Percentiles rank a stretch among this genome's conserved stretches.
Evolutionary conservation across 2,113 vertebrate genomes (phyloP).

Genomic region (Anas platyrhynchos): DNA sequence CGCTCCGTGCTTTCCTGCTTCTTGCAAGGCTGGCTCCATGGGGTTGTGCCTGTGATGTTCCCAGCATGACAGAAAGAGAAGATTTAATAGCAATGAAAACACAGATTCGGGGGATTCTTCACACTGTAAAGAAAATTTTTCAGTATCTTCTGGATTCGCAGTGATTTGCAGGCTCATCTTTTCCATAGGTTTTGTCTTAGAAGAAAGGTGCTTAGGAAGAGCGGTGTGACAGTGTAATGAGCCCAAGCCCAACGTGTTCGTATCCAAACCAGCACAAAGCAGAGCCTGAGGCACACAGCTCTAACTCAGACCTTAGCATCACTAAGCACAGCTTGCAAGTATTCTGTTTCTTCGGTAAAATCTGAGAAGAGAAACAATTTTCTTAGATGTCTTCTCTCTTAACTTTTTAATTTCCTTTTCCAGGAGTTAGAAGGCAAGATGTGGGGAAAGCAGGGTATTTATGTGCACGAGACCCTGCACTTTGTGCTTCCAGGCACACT

Average conservation of each 20-base stretch:
- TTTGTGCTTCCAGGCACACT: not conserved
- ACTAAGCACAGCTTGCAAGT: not conserved
- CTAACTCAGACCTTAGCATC: not conserved
- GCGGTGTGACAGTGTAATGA: not conserved
- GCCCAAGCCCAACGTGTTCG: not conserved
- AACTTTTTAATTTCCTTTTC: not conserved
- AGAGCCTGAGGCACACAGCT: not conserved
- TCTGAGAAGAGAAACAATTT: not conserved
- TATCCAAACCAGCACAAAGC: not conserved
- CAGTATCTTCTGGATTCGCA: not conserved
- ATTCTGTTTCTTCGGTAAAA: not conserved
- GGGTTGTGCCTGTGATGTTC: conserved; percentile 29
- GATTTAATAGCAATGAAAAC: not conserved
- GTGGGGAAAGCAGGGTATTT: not conserved
- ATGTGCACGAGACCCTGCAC: not conserved
- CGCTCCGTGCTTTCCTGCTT: not conserved
- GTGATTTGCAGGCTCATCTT: not conserved
- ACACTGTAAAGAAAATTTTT: not conserved
- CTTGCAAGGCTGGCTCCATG: not conserved
- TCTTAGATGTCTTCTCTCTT: not conserved
- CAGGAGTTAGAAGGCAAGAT: not conserved
- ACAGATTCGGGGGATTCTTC: not conserved
- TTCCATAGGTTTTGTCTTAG: not conserved
- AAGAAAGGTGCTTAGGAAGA: not conserved
- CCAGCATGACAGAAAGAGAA: not conserved